Base-by-base conservation (phyloP, 2,797 vertebrate genomes). In the Phataginus tetradactyla region DNA sequence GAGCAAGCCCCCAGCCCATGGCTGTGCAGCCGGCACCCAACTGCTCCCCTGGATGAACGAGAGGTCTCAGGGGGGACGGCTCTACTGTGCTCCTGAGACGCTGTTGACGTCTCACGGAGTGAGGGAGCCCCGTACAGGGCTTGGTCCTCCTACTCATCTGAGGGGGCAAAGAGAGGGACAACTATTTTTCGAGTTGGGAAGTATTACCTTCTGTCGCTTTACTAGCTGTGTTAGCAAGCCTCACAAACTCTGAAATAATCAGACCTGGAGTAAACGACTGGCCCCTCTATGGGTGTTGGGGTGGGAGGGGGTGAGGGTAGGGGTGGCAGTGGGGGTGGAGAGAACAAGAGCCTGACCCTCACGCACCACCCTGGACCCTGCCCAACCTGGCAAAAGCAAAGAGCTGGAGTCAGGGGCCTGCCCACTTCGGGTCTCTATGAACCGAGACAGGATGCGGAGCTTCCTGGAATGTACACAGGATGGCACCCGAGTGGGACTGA, bases 101-200 rank as follows among this genome's bases (percentile, higher is more conserved):
- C 77, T 1, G 1, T 2, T 7, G 39, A 29, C n/a, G 64, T 17
- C 55, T 21, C 63, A 1, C 1, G 9, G 11, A 42, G 25, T 11
- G 55, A 72, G 27, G 5, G 57, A 37, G 34, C 37, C 55, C 74
- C 68, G 37, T 2, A 12, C 57, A 14, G 55, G 57, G 66, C 63
- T 74, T 59, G 37, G 53, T 72, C 32, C 20, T 39, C 53, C 59
- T 45, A 68, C n/a, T 53, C 27, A 89, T 53, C 66, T 1, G 0
- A 75, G 51, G 71, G 13, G n/a, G 87, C 20, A 51, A 21, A 20
- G 15, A n/a, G 32, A 83, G 53, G 87, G 59, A 39, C 20, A n/a
- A 55, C 72, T 79, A 51, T 53, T 83, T 95, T 71, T 64, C 66
- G n/a, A 75, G 9, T 29, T 27, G 7, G 81, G 81, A 86, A 63